These are phyloP conservation scores for Entelurus aequoreus DNA, from an alignment of 2,113 vertebrate genomes.

Conservation along the genomic window DNA sequence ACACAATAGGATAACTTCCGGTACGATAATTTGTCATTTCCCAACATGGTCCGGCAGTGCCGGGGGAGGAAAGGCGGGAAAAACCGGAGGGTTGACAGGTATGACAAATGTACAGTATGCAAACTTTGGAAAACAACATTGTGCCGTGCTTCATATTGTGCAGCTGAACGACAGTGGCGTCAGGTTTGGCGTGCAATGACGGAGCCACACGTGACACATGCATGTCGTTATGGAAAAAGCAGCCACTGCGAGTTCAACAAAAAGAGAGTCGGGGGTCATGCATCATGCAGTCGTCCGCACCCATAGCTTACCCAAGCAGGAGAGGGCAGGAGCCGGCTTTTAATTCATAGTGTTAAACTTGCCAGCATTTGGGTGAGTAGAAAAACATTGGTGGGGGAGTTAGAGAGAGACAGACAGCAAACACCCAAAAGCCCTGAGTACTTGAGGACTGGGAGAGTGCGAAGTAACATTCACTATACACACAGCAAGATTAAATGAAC, in stretches of 20 bases:
- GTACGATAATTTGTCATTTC: too few relatives aligned
- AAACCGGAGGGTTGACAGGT: too few relatives aligned
- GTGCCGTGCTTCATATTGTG: neutral
- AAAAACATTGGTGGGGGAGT: constrained; percentile 79
- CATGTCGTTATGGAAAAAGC: constrained; percentile 17
- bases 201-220: constrained; percentile 41
- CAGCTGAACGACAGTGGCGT: neutral
- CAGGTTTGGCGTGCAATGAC: constrained; percentile 9
- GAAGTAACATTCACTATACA: neutral
- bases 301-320: constrained; percentile 87
- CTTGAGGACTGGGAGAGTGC: constrained; percentile 68
- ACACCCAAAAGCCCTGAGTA: constrained; percentile 67
- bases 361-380: constrained; percentile 84
- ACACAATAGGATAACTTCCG: too few relatives aligned
- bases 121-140: too few relatives aligned
- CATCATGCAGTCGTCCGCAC: constrained; percentile 34
- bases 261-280: constrained; percentile 33
- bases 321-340: constrained; percentile 85
- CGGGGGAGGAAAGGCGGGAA: too few relatives aligned
- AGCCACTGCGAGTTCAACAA: constrained; percentile 19
- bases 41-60: too few relatives aligned
- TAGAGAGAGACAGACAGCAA: constrained; percentile 70
- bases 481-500: too few relatives aligned
- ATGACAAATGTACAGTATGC: too few relatives aligned
- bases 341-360: constrained; percentile 84